These are phyloP conservation scores for Solea solea DNA, from an alignment of 2,113 vertebrate species.

Conservation along the genomic window DNA sequence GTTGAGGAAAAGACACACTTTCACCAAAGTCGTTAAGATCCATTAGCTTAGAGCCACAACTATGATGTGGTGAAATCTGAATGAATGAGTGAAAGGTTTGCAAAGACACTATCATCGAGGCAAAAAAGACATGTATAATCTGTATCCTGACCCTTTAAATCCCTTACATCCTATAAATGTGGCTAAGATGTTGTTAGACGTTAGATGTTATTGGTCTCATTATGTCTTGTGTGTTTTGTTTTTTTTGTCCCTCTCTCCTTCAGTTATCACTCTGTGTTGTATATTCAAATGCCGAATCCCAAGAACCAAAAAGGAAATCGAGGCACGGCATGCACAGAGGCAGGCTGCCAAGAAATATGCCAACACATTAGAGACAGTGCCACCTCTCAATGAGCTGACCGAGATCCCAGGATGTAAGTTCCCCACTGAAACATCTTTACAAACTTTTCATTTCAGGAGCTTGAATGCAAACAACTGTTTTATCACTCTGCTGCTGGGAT, in stretches of 20 bases:
- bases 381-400: conserved; percentile 90
- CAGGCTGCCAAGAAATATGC: conserved; percentile 93
- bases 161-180: too few species aligned
- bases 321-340: conserved; percentile 89
- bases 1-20: too few species aligned
- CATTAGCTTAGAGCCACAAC: too few species aligned
- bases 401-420: conserved; percentile 89
- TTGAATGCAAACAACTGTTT: too few species aligned
- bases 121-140: not conserved
- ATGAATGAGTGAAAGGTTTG: too few species aligned
- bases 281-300: conserved; percentile 98
- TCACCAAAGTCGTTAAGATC: too few species aligned
- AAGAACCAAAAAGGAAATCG: conserved; percentile 95
- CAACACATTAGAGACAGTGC: conserved; percentile 93
- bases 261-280: conserved; percentile 96
- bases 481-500: too few species aligned
- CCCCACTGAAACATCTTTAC: not conserved
- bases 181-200: too few species aligned
- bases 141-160: not conserved
- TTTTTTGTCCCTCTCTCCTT: not conserved
- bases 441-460: not conserved
- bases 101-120: too few species aligned
- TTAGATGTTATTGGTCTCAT: too few species aligned
- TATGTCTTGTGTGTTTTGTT: not conserved
- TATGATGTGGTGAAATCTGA: too few species aligned